Evolutionary conservation across 2,113 vertebrate species (phyloP).

Genomic region (Ovis aries): ARS-UI_Ramb_v3.0 NC_056058.1:79547001-79547500

Average conservation of each 20-base stretch:
- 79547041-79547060: background rate
- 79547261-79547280: slow-evolving; percentile 17
- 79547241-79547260: background rate
- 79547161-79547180: background rate
- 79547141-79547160: background rate
- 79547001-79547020: background rate
- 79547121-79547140: background rate
- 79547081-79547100: background rate
- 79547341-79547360: background rate
- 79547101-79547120: background rate
- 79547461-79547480: background rate
- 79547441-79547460: background rate
- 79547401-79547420: background rate
- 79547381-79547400: background rate
- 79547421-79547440: slow-evolving; percentile 12
- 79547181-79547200: background rate
- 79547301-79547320: background rate
- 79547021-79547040: background rate
- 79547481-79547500: slow-evolving; percentile 12
- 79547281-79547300: background rate
- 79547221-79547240: slow-evolving; percentile 17
- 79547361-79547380: background rate
- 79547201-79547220: background rate
- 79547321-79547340: background rate
- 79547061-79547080: background rate